Percentiles rank a stretch among this genome's conserved stretches.
Evolutionary conservation across 2,113 vertebrate species (phyloP).

Genomic region (Pristiophorus japonicus): DNA sequence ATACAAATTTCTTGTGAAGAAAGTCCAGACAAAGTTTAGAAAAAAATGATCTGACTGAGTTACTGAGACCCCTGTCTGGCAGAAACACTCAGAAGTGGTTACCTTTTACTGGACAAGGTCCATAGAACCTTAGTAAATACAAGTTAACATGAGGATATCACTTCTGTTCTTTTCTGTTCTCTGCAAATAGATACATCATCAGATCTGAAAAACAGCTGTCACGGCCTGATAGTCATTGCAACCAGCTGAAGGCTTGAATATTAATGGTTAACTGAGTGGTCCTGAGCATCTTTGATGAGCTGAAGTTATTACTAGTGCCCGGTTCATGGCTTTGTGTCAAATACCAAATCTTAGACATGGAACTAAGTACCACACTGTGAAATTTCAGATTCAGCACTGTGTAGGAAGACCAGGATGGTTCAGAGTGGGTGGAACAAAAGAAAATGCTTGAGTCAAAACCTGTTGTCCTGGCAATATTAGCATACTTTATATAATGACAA

Average conservation of each 20-base stretch:
- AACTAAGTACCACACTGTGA: background rate
- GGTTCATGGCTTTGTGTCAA: background rate
- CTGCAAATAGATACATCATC: background rate
- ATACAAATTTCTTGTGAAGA: background rate
- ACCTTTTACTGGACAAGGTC: background rate
- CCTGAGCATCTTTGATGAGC: background rate
- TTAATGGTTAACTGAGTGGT: background rate
- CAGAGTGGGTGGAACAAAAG: conserved; percentile 3
- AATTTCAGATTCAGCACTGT: conserved; percentile 12
- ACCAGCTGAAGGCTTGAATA: background rate
- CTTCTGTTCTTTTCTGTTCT: background rate
- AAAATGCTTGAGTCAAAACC: conserved; percentile 1
- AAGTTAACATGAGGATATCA: background rate
- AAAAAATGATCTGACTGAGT: background rate
- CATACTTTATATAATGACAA: conserved; percentile 3
- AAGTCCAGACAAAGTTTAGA: background rate
- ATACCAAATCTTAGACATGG: background rate
- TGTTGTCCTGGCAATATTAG: conserved; percentile 20
- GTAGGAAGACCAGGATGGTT: conserved; percentile 10
- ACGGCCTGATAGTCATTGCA: background rate
- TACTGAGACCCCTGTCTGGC: background rate
- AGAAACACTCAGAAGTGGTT: conserved; percentile 2
- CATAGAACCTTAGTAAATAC: background rate
- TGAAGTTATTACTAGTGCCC: background rate
- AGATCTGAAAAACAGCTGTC: conserved; percentile 2